These are phyloP conservation scores for Mythimna ferrago DNA, from an alignment of 2,888 invertebrate species.

Conservation along the genomic window DNA sequence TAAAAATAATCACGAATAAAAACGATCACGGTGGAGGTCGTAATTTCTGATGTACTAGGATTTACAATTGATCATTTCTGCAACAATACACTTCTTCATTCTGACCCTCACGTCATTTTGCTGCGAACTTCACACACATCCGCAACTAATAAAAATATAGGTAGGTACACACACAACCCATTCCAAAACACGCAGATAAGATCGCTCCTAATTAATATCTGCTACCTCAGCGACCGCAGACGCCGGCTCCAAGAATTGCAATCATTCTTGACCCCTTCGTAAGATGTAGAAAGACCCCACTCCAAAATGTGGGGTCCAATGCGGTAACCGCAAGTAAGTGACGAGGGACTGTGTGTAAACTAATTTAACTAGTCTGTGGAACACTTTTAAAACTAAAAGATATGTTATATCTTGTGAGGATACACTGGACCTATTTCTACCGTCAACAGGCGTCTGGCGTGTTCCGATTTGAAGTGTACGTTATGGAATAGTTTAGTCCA, in stretches of 20 bases:
- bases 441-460: not conserved
- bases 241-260: conserved; percentile 58
- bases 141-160: not conserved
- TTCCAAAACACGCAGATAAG: conserved; percentile 16
- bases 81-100: too few species aligned
- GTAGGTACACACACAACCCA: not conserved
- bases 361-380: conserved; percentile 46
- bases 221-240: conserved; percentile 59
- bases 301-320: conserved; percentile 27
- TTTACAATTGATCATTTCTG: too few species aligned
- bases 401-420: not conserved
- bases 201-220: conserved; percentile 65
- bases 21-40: too few species aligned
- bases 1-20: too few species aligned
- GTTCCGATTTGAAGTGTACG: not conserved
- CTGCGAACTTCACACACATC: not conserved
- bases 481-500: not conserved
- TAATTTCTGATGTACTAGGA: too few species aligned
- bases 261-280: conserved; percentile 61
- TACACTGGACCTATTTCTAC: not conserved
- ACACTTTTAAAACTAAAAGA: not conserved
- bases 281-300: conserved; percentile 53
- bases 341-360: conserved; percentile 45
- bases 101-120: too few species aligned
- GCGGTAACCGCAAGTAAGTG: conserved; percentile 52